Evolutionary conservation across 2,888 invertebrate genomes (phyloP).

Genomic region (Phaonia tiefii): DNA sequence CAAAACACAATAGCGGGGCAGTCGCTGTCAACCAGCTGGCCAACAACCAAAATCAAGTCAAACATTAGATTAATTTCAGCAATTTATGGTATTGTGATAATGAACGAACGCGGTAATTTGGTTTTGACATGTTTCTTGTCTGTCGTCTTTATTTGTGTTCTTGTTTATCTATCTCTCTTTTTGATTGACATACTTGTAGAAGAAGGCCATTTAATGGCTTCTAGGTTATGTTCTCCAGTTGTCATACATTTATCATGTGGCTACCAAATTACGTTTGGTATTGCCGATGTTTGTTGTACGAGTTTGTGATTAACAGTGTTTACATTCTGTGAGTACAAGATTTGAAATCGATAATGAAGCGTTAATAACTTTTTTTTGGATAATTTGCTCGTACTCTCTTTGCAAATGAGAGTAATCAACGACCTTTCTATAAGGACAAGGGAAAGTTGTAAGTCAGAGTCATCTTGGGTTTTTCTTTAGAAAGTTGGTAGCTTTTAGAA

Average conservation of each 20-base stretch:
- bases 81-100: slow-evolving; percentile 77
- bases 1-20: slow-evolving; percentile 37
- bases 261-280: slow-evolving; percentile 34
- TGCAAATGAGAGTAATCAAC: too few relatives aligned
- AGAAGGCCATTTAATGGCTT: slow-evolving; percentile 27
- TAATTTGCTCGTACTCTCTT: too few relatives aligned
- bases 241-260: slow-evolving; percentile 19
- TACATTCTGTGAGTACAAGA: too few relatives aligned
- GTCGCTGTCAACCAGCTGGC: too few relatives aligned
- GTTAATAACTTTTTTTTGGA: too few relatives aligned
- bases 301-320: too few relatives aligned
- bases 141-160: slow-evolving; percentile 32
- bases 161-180: background rate
- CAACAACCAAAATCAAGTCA: slow-evolving; percentile 63
- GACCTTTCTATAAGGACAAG: too few relatives aligned
- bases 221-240: slow-evolving; percentile 32
- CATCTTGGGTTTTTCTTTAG: too few relatives aligned
- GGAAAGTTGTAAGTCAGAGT: too few relatives aligned
- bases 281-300: background rate
- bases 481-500: too few relatives aligned
- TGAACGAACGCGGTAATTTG: slow-evolving; percentile 74
- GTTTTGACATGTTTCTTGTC: slow-evolving; percentile 69
- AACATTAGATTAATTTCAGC: slow-evolving; percentile 76
- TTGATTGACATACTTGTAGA: slow-evolving; percentile 31
- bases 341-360: too few relatives aligned